Base-by-base conservation (phyloP, 2,797 vertebrate species). In the Accipiter superciliosus region DNA sequence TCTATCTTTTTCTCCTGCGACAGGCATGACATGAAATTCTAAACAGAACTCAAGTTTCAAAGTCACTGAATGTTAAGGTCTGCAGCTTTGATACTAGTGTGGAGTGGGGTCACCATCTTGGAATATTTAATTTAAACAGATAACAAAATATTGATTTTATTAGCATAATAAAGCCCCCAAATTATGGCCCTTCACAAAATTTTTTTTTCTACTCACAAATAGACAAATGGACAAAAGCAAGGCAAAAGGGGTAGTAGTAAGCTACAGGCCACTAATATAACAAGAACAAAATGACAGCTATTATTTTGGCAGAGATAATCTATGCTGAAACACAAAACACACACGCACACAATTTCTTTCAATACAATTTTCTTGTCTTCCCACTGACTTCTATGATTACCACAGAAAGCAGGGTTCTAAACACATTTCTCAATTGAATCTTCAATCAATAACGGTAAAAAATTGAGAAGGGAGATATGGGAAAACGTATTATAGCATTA, bases 301-400 rank as follows among this genome's bases (percentile, higher is more conserved):
- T 98, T 98, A 98, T 98, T 98, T 98, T 98, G 97, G 98, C 98
- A 98, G 98, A 98, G 97, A 98, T 98, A 98, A 98, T 98, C 98
- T 98, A 98, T 98, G 98, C 98, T 98, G 97, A 98, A 98, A 98
- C 96, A 98, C 97, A 98, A 98, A 98, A 98, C 97, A 97, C 96
- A 97, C 96, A 98, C 11, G 94, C 96, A 97, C 97, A 97, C 97
- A 98, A 98, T 98, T 98, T 98, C 97, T 98, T 98, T 98, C 98
- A 98, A 98, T 98, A 98, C 98, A 98, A 98, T 98, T 98, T 98
- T 98, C 98, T 98, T 98, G 98, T 98, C 98, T 98, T 98, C 98
- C 98, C 98, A 98, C 98, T 98, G 98, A 98, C 98, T 98, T 98
- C 97, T 98, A 94, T 98, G 98, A 98, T 98, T 98, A 98, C 97